A percentile compares a stretch with the other conserved stretches of the same genome.
Evolutionary conservation across 2,113 vertebrate species (phyloP).

Genomic region (Poeciliopsis occidentalis): DNA sequence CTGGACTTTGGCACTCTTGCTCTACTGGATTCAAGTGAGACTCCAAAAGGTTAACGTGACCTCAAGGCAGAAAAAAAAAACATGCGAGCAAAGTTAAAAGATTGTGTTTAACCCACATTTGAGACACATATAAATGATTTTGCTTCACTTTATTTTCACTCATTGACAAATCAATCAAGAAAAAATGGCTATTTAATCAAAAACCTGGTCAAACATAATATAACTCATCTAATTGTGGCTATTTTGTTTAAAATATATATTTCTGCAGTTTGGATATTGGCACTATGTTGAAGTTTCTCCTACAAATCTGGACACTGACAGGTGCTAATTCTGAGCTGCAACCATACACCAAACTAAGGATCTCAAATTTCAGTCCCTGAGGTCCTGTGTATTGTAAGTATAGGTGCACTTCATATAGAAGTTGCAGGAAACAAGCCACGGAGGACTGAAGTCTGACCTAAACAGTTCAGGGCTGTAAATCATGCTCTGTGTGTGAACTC

Average conservation of each 20-base stretch:
- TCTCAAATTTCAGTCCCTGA: not conserved
- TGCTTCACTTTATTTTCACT: too few relatives aligned
- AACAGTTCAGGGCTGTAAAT: not conserved
- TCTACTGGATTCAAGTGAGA: too few relatives aligned
- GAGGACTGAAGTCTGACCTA: not conserved
- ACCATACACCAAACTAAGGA: not conserved
- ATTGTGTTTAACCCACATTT: too few relatives aligned
- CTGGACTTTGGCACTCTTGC: too few relatives aligned
- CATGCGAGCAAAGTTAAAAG: too few relatives aligned
- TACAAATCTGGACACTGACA: not conserved
- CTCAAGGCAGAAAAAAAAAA: too few relatives aligned
- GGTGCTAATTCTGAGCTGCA: not conserved
- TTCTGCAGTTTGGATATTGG: not conserved
- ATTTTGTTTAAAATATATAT: too few relatives aligned
- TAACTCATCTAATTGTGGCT: not conserved
- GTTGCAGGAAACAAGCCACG: not conserved
- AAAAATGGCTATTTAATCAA: too few relatives aligned
- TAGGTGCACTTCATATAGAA: not conserved
- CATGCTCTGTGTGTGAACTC: conserved; percentile 18
- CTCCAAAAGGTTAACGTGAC: too few relatives aligned
- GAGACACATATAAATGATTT: too few relatives aligned
- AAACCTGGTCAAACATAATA: too few relatives aligned
- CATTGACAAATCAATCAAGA: too few relatives aligned
- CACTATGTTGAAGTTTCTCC: not conserved
- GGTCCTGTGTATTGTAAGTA: not conserved